phyloP scores from a whole-genome alignment of 2,888 invertebrate genomes.

The Zonitis immaculata region DNA sequence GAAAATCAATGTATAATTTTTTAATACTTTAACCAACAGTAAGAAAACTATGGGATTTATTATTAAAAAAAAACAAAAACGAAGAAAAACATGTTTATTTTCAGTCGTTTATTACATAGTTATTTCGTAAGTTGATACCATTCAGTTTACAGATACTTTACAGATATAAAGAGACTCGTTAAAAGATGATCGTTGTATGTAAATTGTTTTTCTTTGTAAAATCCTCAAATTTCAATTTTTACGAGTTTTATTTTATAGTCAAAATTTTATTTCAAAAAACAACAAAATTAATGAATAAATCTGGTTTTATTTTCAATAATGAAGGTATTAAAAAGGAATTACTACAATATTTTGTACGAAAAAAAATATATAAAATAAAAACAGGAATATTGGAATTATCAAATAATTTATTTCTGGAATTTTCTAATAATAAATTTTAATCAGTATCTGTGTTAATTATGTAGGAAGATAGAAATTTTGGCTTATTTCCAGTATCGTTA shows the following conservation, averaged over 20 bases:
- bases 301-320: neutral
- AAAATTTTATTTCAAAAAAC: neutral
- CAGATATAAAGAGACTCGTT: neutral
- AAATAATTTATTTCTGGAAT: slow-evolving; percentile 13
- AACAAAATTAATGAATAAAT: too few relatives aligned
- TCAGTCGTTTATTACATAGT: neutral
- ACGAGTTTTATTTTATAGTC: neutral
- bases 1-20: too few relatives aligned
- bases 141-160: neutral
- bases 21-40: too few relatives aligned
- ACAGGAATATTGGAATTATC: neutral
- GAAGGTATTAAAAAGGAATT: neutral
- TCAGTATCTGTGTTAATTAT: slow-evolving; percentile 8
- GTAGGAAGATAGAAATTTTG: slow-evolving; percentile 12
- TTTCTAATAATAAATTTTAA: slow-evolving; percentile 14
- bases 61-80: too few relatives aligned
- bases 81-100: too few relatives aligned
- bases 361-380: too few relatives aligned
- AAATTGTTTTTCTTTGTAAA: neutral
- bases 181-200: neutral
- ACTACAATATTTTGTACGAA: too few relatives aligned
- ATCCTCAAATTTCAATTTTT: neutral
- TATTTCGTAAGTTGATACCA: neutral
- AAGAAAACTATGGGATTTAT: too few relatives aligned
- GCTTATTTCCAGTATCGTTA: slow-evolving; percentile 9